Percentiles rank a stretch among this genome's conserved stretches.
Evolutionary conservation across 2,797 vertebrate species (phyloP).

Genomic region (Spondyliosoma cantharus): DNA sequence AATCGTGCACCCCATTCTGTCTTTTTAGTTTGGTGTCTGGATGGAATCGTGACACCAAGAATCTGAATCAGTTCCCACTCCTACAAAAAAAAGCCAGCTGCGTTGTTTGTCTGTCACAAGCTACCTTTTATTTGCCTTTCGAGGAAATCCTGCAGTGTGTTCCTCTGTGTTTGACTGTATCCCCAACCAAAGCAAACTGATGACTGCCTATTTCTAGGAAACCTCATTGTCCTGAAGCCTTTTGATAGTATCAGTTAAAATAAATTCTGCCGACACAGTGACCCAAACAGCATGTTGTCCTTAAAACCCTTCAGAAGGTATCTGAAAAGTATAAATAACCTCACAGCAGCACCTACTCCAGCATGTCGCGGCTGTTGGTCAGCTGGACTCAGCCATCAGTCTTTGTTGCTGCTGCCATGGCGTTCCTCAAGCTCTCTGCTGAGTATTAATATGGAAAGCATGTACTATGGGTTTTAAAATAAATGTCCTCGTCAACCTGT

Average conservation of each 20-base stretch:
- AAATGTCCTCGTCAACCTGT: not conserved
- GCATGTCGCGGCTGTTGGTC: slow-evolving; percentile 39
- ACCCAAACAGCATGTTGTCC: slow-evolving; percentile 22
- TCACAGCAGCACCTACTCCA: slow-evolving; percentile 32
- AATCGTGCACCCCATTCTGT: not conserved
- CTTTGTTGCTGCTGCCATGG: slow-evolving; percentile 53
- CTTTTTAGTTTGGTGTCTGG: not conserved
- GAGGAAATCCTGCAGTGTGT: slow-evolving; percentile 15
- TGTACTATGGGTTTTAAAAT: not conserved
- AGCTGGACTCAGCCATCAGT: slow-evolving; percentile 25
- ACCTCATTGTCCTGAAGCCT: slow-evolving; percentile 8
- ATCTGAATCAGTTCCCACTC: not conserved
- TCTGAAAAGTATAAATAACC: slow-evolving; percentile 63
- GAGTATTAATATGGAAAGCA: slow-evolving; percentile 12
- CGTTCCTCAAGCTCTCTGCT: slow-evolving; percentile 9
- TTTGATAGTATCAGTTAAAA: slow-evolving; percentile 5
- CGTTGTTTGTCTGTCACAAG: slow-evolving; percentile 1
- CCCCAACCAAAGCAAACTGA: not conserved
- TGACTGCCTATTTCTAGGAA: slow-evolving; percentile 15
- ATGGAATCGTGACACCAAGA: not conserved
- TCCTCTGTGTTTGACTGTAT: not conserved
- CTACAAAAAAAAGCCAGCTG: not conserved
- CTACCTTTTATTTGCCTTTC: slow-evolving; percentile 11
- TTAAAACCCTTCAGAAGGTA: slow-evolving; percentile 37
- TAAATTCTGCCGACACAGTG: slow-evolving; percentile 16